Base-by-base conservation (phyloP, 2,888 invertebrate species). In the Spilarctia lutea region DNA sequence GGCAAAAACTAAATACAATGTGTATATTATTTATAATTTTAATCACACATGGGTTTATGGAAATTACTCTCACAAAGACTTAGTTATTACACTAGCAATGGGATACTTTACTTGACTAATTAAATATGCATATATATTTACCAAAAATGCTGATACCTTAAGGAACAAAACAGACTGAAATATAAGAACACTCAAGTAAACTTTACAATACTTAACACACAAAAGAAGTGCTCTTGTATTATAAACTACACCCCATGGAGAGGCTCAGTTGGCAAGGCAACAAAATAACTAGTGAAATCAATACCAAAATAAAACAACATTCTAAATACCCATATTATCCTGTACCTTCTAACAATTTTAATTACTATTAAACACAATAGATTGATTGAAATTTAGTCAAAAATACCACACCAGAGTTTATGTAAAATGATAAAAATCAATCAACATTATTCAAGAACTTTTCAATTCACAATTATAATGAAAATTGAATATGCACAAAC, bases 211-310 rank as follows among this genome's bases (percentile, higher is more conserved):
- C n/a, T 56, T 56, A 7, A n/a, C 24, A 27, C n/a, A 56, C 3
- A 13, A 27, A n/a, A 16, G 16, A 13, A 27, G 60, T 60, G 3
- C 56, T 11, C 56, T 56, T 3, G 16, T 27, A 13, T 27, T 60
- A 16, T 27, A 60, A 13, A 24, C 10, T 60, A 60, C 30, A 63
- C 1, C 18, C 7, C 16, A 30, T 30, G 7, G 63, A 30, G 63
- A 30, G 63, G 2, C 30, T 20, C 60, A 70, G 63, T 71, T 71
- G 71, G 63, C 71, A 35, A 42, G 71, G 63, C 42, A 71, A 71
- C 71, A 39, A 30, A 71, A 42, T 42, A 71, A 71, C 63, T 70
- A 18, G 56, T 70, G 24, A 39, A 39, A 35, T 16, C n/a, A 35
- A 69, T 30, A 35, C 3, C 18, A 7, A 13, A 33, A 52, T n/a